Base-by-base conservation (phyloP, 2,113 vertebrate genomes). In the Perca flavescens region DNA sequence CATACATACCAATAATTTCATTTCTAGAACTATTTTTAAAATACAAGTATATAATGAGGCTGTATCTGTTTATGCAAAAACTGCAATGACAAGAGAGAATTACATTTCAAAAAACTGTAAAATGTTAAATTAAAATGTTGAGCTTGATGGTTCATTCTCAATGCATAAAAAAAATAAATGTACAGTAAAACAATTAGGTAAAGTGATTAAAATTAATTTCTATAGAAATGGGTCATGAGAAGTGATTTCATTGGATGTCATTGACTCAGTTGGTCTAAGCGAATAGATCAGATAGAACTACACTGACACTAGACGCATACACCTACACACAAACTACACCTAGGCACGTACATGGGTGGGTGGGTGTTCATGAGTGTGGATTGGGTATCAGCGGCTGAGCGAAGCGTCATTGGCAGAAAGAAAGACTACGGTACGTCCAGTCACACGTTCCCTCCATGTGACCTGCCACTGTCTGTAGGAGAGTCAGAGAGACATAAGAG, bases 361-460 rank as follows among this genome's bases (percentile, higher is more conserved):
- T 72, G 22, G 46, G 10, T 71, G 47, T 17, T 34, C 40, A 64
- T 57, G 49, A n/a, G 46, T 11, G 28, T 74, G 46, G 10, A 5
- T 8, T 67, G n/a, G 22, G 28, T 36, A 21, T 70, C 52, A 64
- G 53, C 40, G 0, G 78, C 53, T 70, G 46, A 66, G 17, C 36
- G 34, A 28, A 72, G 65, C 62, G 61, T 67, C 46, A 36, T 25
- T 4, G 64, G 31, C 54, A 56, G 31, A 34, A 17, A 75, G 19
- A 6, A 65, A 68, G 54, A 52, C 58, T 19, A 70, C 47, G 21
- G 40, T 47, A 19, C n/a, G 5, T 80, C 52, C 77, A 79, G 88
- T 91, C 91, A 92, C 92, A 92, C 90, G 58, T 62, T 75, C 15
- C 4, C 84, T 76, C 77, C 89, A 89, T 86, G 89, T 93, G 93